These are phyloP conservation scores for Drosophila malerkotliana DNA, from an alignment of 1,140 invertebrate species.

Conservation along the genomic window DNA sequence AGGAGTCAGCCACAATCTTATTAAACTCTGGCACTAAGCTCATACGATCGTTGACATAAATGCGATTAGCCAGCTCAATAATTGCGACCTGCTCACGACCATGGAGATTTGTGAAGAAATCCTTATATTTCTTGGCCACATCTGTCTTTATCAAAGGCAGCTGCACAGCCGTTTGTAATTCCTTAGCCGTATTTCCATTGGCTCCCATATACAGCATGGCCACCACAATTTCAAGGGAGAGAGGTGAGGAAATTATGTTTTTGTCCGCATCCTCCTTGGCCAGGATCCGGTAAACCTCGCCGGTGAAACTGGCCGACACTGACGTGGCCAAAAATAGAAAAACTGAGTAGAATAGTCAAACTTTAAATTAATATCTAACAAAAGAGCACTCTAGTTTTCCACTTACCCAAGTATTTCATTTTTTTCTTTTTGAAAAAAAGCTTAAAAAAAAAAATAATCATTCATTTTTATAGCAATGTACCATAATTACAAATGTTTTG, in stretches of 20 bases:
- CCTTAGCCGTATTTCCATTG: constrained; percentile 84
- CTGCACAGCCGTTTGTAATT: constrained; percentile 84
- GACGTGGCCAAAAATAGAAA: too few species aligned
- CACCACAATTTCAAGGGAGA: constrained; percentile 44
- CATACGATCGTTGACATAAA: constrained; percentile 57
- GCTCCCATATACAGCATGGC: constrained; percentile 86
- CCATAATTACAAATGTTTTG: too few species aligned
- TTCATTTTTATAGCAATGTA: too few species aligned
- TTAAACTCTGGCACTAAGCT: constrained; percentile 46
- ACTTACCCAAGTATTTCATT: constrained; percentile 19
- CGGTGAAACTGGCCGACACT: too few species aligned
- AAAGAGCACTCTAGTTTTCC: too few species aligned
- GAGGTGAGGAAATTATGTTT: too few species aligned
- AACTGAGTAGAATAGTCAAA: too few species aligned
- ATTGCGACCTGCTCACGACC: constrained; percentile 35
- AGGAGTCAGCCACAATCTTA: constrained; percentile 39
- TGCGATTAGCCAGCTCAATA: constrained; percentile 65
- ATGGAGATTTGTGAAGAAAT: neutral
- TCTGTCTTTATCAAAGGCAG: constrained; percentile 58
- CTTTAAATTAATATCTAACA: too few species aligned
- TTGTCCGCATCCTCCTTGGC: too few species aligned
- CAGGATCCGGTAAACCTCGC: too few species aligned
- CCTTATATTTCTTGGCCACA: constrained; percentile 39
- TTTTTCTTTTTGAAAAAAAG: neutral
- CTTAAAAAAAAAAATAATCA: too few species aligned